Evolutionary conservation across 2,113 vertebrate genomes (phyloP).

Genomic region (Cyprinodon tularosa): DNA sequence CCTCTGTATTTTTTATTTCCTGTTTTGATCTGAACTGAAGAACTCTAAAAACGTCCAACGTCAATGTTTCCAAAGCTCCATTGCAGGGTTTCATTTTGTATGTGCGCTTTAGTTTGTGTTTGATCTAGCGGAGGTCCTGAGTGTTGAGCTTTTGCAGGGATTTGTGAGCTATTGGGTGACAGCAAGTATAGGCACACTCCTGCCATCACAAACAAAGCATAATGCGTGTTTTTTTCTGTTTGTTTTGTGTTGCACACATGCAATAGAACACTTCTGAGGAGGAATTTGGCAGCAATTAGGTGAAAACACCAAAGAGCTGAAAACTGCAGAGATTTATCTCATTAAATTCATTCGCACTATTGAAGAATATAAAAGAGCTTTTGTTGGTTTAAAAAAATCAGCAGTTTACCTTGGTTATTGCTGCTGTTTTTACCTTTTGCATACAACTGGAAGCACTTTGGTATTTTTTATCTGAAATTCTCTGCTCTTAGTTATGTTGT

Average conservation of each 20-base stretch:
- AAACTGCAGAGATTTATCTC: conserved; percentile 30
- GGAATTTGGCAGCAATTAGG: conserved; percentile 31
- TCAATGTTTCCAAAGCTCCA: conserved; percentile 62
- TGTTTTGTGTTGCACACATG: conserved; percentile 5
- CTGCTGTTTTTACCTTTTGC: background rate
- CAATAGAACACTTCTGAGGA: conserved; percentile 7
- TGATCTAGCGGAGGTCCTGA: conserved; percentile 51
- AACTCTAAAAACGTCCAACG: conserved; percentile 63
- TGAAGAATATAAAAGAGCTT: background rate
- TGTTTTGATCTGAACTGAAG: conserved; percentile 65
- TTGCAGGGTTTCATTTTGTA: conserved; percentile 41
- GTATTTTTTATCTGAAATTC: background rate
- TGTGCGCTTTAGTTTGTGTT: conserved; percentile 19
- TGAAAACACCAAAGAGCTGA: conserved; percentile 10
- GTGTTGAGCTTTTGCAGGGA: conserved; percentile 48
- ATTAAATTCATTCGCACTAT: conserved; percentile 8
- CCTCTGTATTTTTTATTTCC: conserved; percentile 36
- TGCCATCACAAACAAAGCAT: conserved; percentile 5
- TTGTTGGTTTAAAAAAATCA: background rate
- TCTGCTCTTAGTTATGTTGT: too few species aligned
- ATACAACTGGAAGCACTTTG: background rate
- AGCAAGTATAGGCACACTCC: conserved; percentile 24
- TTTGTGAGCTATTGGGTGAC: conserved; percentile 67
- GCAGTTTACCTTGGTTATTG: background rate
- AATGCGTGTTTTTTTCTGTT: conserved; percentile 6